Base-by-base conservation (phyloP, 2,888 invertebrate species). In the Opisthograptis luteolata region DNA sequence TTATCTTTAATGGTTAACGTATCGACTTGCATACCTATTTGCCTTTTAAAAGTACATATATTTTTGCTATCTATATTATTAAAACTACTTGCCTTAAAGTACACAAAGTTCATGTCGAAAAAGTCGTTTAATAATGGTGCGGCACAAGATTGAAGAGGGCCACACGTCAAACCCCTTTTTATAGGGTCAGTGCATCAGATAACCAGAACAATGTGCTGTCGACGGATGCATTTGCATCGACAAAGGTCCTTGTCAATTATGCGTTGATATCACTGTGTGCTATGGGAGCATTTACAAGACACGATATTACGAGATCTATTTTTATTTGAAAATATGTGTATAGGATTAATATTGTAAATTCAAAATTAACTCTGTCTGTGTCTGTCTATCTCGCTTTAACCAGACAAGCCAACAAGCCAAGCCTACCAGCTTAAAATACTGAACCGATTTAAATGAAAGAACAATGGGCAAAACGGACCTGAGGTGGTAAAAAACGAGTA, bases 221-320 rank as follows among this genome's bases (percentile, higher is more conserved):
- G 60, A 71, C 77, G 83, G 79, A 78, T 79, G 74, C 64, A 79
- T 77, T 76, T 72, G 74, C 80, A 74, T 81, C 77, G 74, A 70
- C 78, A 73, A 79, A 82, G 79, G 84, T 81, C 79, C 81, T 79
- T 82, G 82, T 84, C 82, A 83, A 84, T 84, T 83, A 83, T 76
- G 70, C 46, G 50, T 65, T 66, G 72, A 75, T 77, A 72, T 65
- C 71, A 73, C 69, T 77, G 70, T 74, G 71, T 79, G 73, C 71
- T 70, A 73, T 20, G 6, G 22, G 20, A 25, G 24, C 22, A 76
- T 76, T 70, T 70, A 66, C 20, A 64, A 63, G 53, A 56, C 55
- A 56, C 61, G 60, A 58, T 64, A 48, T 50, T 55, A 53, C 48
- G 46, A 60, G 15, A 10, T 25, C 3, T 5, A 17, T 5, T 17